Conservation (phyloP, 2,113 vertebrate species). For the Phylloscopus whistleri region DNA sequence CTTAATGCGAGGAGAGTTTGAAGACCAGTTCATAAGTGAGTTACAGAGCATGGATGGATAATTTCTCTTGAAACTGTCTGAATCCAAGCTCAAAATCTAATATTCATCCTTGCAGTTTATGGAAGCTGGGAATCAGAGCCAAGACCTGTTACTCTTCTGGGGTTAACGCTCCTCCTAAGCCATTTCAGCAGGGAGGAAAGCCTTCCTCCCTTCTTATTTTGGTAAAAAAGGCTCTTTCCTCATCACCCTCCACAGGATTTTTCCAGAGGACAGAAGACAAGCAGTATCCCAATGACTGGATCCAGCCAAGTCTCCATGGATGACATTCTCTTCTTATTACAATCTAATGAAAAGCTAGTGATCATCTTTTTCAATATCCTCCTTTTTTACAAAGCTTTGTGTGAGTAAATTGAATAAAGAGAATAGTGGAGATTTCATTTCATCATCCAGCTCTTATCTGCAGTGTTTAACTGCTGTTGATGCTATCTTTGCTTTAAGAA, state of each 20-base stretch:
- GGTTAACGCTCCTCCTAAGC: neutral
- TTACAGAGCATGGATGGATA: neutral
- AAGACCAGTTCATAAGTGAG: neutral
- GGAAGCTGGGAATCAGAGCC: neutral
- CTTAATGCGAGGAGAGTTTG: neutral
- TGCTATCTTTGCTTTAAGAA: neutral
- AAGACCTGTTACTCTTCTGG: neutral
- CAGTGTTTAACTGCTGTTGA: neutral
- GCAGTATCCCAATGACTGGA: neutral
- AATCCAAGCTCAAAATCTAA: neutral
- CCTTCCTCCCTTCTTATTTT: neutral
- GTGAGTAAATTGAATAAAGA: neutral
- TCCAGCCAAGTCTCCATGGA: neutral
- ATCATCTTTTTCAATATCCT: neutral
- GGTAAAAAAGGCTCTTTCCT: neutral
- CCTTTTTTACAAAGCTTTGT: neutral
- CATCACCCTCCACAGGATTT: neutral
- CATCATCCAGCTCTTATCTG: neutral
- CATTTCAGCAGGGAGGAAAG: neutral
- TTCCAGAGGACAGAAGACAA: neutral
- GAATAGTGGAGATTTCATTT: neutral
- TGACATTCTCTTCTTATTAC: neutral
- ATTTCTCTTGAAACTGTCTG: neutral
- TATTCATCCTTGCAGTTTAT: neutral
- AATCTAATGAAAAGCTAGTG: neutral